phyloP scores from a whole-genome alignment of 1,140 invertebrate genomes.

The Apis florea region DNA sequence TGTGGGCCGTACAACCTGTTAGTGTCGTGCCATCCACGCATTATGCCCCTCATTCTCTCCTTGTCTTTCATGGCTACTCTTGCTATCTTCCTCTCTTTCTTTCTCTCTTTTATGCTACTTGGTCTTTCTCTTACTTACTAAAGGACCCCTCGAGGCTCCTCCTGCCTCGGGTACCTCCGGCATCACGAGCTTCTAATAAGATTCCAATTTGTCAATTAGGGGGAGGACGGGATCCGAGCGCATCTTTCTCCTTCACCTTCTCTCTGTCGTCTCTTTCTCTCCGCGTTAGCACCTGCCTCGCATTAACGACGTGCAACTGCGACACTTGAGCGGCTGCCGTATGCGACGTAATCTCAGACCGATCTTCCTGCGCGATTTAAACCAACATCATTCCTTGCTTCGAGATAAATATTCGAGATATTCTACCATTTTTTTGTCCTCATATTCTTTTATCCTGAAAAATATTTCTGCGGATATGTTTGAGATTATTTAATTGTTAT shows the following conservation, averaged over 20 bases:
- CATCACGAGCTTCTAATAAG: conserved; percentile 82
- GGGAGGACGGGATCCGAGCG: conserved; percentile 74
- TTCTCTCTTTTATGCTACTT: conserved; percentile 24
- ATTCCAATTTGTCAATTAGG: conserved; percentile 86
- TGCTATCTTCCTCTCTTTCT: conserved; percentile 42
- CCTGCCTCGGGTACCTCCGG: conserved; percentile 60
- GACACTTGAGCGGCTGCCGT: conserved; percentile 59
- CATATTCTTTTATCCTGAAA: neutral
- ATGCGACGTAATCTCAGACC: conserved; percentile 46
- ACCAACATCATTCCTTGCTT: conserved; percentile 20
- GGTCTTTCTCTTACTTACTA: conserved; percentile 50
- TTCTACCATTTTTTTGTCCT: neutral
- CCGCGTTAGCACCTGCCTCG: conserved; percentile 63
- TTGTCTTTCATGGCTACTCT: conserved; percentile 60
- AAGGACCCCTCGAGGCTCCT: conserved; percentile 37
- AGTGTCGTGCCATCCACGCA: conserved; percentile 76
- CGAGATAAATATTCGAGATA: neutral
- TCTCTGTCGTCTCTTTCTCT: conserved; percentile 50
- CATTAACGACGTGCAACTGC: conserved; percentile 61
- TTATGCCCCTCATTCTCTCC: conserved; percentile 74
- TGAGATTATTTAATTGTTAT: neutral
- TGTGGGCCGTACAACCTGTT: conserved; percentile 76
- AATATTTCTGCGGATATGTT: neutral
- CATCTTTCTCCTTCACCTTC: conserved; percentile 60
- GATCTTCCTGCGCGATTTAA: conserved; percentile 55